Evolutionary conservation across 2,888 invertebrate genomes (phyloP).

Genomic region (Erebia ligea): DNA sequence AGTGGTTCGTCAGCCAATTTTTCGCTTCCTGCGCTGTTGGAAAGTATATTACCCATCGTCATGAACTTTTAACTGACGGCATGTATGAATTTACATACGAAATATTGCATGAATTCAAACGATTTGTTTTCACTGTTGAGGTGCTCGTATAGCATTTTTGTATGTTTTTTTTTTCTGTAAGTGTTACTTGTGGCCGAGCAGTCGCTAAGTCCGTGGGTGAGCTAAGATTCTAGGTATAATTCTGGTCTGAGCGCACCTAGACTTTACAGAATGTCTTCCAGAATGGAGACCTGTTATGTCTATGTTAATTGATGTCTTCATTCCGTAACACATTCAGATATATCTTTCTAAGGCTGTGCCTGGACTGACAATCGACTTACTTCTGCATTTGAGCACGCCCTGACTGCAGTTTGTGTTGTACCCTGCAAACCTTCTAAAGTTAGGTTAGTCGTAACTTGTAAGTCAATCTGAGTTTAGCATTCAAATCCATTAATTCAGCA

Average conservation of each 20-base stretch:
- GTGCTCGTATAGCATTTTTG: slow-evolving; percentile 64
- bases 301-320: slow-evolving; percentile 52
- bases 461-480: slow-evolving; percentile 6
- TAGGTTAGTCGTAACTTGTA: neutral
- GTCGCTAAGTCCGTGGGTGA: slow-evolving; percentile 71
- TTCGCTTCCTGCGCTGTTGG: too few species aligned
- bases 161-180: slow-evolving; percentile 52
- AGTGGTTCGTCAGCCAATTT: too few species aligned
- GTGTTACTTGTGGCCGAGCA: slow-evolving; percentile 66
- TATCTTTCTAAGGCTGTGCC: neutral
- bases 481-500: neutral
- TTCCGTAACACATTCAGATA: slow-evolving; percentile 45
- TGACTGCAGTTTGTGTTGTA: neutral
- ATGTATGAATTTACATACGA: slow-evolving; percentile 13
- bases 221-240: slow-evolving; percentile 52
- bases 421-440: neutral
- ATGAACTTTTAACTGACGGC: too few species aligned
- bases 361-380: neutral
- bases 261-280: slow-evolving; percentile 50
- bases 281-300: slow-evolving; percentile 54
- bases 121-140: slow-evolving; percentile 42
- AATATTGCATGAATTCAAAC: slow-evolving; percentile 22
- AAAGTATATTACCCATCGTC: neutral
- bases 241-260: slow-evolving; percentile 56
- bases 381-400: slow-evolving; percentile 1